Evolutionary conservation across 2,113 vertebrate species (phyloP), one percentile per base, ranked within the genome.

Genomic region (Lathamus discolor): DNA sequence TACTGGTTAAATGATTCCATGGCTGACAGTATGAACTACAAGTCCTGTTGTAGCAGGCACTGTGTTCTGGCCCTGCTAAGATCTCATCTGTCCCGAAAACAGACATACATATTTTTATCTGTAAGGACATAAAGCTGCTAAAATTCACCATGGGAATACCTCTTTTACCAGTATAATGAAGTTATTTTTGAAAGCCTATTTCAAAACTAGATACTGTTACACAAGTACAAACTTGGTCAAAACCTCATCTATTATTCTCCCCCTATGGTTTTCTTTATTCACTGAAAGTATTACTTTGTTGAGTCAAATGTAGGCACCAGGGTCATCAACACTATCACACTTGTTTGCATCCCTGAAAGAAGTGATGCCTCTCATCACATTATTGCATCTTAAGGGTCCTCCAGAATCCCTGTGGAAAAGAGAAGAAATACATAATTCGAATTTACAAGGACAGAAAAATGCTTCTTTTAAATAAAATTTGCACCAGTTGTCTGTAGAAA

Each of bases 401-500:
- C 98, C 98, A 41, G 97, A 97, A 88, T 98, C 97, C 27, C 98
- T 98, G 98, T 98, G 83, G 31, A 59, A 41, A 59, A 27, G 13
- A n/a, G 35, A 59, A 49, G 66, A 39, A 17, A 16, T 6, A 22
- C 16, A 44, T 83, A 4, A 63, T 81, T 88, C 31, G 66, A 25
- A 59, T 72, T 46, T 59, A 37, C 6, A 43, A 72, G 92, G 92
- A 6, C 8, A 70, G 39, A 73, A 82, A 41, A 48, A 9, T 13
- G 0, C 6, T 63, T 48, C 3, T 48, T 85, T 62, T 49, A 82
- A 31, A 57, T 35, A 69, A 84, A 64, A 8, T 73, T 66, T 86
- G 23, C 4, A 22, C 4, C 25, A 24, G 11, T n/a, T 51, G 11
- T 4, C 8, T 19, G 7, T 54, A 37, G 13, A 35, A 92, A 77